These are phyloP conservation scores for Tetramorium bicarinatum DNA, from an alignment of 2,888 invertebrate species.

Conservation along the genomic window DNA sequence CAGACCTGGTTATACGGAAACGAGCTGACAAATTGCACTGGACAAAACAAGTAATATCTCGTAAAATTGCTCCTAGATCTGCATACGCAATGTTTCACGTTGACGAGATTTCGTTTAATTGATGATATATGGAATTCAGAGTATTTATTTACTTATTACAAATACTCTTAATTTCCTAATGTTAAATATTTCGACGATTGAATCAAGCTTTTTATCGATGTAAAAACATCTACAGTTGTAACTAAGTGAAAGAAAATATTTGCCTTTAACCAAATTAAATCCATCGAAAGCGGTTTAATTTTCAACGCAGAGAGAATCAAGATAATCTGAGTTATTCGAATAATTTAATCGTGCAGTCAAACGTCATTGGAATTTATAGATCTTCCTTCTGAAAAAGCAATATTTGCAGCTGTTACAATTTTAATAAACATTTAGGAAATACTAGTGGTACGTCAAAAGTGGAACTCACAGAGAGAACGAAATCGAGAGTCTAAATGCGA, in stretches of 20 bases:
- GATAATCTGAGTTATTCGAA: background rate
- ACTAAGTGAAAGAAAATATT: background rate
- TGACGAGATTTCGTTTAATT: background rate
- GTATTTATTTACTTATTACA: background rate
- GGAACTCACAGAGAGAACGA: no score
- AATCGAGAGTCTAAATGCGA: no score
- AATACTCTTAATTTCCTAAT: background rate
- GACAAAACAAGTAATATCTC: background rate
- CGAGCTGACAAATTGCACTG: background rate
- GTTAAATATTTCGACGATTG: background rate
- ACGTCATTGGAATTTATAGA: background rate
- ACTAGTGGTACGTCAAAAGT: background rate
- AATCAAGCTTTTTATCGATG: background rate
- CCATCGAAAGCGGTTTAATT: background rate
- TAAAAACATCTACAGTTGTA: background rate
- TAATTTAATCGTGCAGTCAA: background rate
- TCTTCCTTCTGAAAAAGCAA: background rate
- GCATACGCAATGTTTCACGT: background rate
- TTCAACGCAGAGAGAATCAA: background rate
- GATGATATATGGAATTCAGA: background rate
- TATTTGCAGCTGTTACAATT: background rate
- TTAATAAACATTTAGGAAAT: conserved; percentile 23
- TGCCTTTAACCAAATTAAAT: background rate
- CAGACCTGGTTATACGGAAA: background rate
- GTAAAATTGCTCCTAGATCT: background rate